These are phyloP conservation scores for Maccullochella peelii DNA, from an alignment of 2,113 vertebrate genomes.

Conservation along the genomic window DNA sequence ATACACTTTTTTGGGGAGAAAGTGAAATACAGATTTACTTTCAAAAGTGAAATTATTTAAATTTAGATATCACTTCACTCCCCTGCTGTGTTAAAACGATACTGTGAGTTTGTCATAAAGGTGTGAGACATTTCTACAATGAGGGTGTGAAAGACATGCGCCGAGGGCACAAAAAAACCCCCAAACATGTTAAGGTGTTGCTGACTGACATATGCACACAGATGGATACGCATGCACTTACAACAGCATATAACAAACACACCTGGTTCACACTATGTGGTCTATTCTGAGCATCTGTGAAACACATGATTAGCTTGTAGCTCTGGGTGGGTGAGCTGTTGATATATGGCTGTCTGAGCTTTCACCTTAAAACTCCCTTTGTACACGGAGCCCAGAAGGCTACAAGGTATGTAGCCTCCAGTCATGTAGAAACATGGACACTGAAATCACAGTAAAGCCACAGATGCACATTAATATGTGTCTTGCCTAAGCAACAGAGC, in stretches of 20 bases:
- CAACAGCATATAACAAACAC: conserved; percentile 10
- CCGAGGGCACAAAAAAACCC: not conserved
- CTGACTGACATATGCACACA: conserved; percentile 41
- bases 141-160: conserved; percentile 20
- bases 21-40: not conserved
- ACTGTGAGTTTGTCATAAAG: not conserved
- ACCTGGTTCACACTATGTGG: conserved; percentile 42
- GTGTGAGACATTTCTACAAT: conserved; percentile 4
- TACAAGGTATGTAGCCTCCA: not conserved
- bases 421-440: not conserved
- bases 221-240: not conserved
- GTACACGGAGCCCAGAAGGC: not conserved
- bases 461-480: not conserved
- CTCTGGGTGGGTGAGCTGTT: conserved; percentile 1
- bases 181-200: conserved; percentile 24
- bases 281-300: conserved; percentile 53
- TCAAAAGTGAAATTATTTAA: conserved; percentile 4
- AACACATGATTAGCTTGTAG: conserved; percentile 36
- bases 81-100: not conserved
- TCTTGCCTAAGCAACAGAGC: not conserved
- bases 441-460: not conserved
- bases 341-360: conserved; percentile 8
- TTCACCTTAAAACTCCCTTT: conserved; percentile 21
- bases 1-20: not conserved
- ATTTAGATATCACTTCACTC: not conserved